Base-by-base conservation (phyloP, 2,888 invertebrate species). In the Dicroscelio sp. region DNA sequence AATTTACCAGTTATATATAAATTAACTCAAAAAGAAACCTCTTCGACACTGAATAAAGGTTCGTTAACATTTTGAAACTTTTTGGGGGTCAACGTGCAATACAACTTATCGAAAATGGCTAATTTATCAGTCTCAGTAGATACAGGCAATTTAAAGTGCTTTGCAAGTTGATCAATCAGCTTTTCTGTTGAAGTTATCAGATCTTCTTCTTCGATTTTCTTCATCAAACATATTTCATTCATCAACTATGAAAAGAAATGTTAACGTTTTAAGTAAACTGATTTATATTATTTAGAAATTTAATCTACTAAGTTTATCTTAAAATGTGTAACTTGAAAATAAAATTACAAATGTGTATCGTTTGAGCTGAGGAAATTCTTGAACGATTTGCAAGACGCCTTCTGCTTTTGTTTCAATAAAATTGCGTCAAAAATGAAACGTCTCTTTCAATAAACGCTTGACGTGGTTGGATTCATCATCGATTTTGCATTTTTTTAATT, bases 21-120 rank as follows among this genome's bases (percentile, higher is more conserved):
- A n/a, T n/a, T n/a, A n/a, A n/a, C n/a, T n/a, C n/a, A n/a, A n/a
- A 75, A 63, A 38, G 3, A 43, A 33, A 79, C 78, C 78, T 63
- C 31, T 79, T 79, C 78, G 10, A 63, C 35, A 23, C 58, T 27
- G 20, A 79, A 43, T 14, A 79, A 48, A 38, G 78, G 78, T 79
- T 79, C 78, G 30, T 79, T 63, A 1, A 79, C 43, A 10, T 63
- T 63, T 48, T 63, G 38, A 14, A 79, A 79, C n/a, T 30, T 63
- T 38, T 27, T 27, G 0, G 63, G 52, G 12, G 60, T 63, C 55
- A 79, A 79, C 20, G n/a, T 38, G 30, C 63, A 23, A 75, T 43
- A 31, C 27, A 63, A 63, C n/a, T 79, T 63, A 43, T 20, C 35
- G 12, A 63, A 23, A 79, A 79, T 23, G 31, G 38, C 2, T 27